Conservation (phyloP, 1,140 invertebrate genomes). For the Oryctes rhinoceros region DNA sequence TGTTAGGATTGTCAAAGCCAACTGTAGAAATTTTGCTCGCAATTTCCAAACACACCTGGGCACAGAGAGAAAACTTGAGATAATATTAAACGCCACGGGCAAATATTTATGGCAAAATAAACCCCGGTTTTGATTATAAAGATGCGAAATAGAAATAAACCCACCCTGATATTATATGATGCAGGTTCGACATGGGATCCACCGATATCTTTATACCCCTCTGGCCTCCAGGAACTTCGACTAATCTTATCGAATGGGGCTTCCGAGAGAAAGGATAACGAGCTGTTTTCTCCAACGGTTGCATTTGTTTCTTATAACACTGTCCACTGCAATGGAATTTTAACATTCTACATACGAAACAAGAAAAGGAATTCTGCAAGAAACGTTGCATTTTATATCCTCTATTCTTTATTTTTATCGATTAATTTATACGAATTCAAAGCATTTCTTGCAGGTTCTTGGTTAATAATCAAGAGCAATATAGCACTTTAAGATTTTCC, state of each 20-base stretch:
- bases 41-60: slow-evolving; percentile 57
- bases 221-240: slow-evolving; percentile 74
- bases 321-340: slow-evolving; percentile 62
- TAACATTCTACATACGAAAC: neutral
- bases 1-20: slow-evolving; percentile 71
- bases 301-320: slow-evolving; percentile 72
- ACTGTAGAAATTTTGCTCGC: slow-evolving; percentile 67
- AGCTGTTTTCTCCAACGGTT: slow-evolving; percentile 65
- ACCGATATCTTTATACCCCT: slow-evolving; percentile 69
- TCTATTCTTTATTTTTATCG: too few relatives aligned
- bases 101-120: too few relatives aligned
- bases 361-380: too few relatives aligned
- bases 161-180: slow-evolving; percentile 41
- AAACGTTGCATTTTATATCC: too few relatives aligned
- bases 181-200: slow-evolving; percentile 58
- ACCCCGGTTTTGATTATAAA: too few relatives aligned
- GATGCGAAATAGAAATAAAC: neutral
- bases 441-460: too few relatives aligned
- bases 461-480: too few relatives aligned
- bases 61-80: neutral
- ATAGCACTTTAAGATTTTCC: too few relatives aligned
- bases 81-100: neutral
- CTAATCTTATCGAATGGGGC: slow-evolving; percentile 81
- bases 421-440: too few relatives aligned
- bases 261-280: slow-evolving; percentile 67